phyloP scores from a whole-genome alignment of 2,113 vertebrate species.

The Paratilapia polleni region DNA sequence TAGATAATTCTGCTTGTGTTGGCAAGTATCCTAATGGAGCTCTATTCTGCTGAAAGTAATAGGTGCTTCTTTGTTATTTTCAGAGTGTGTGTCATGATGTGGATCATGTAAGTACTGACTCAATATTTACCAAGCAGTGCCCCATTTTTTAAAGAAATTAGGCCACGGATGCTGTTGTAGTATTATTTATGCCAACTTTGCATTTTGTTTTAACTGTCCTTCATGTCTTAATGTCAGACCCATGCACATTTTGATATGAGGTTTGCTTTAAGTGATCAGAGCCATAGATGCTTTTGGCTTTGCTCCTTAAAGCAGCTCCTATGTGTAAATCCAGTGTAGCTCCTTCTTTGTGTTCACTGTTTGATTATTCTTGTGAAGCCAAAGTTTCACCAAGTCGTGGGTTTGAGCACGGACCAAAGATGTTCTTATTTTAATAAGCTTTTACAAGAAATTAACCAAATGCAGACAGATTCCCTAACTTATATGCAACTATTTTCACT shows the following conservation, averaged over 20 bases:
- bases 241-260: slow-evolving; percentile 37
- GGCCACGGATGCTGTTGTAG: slow-evolving; percentile 47
- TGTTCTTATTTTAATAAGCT: slow-evolving; percentile 51
- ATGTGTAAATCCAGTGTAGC: slow-evolving; percentile 62
- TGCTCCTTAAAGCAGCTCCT: slow-evolving; percentile 39
- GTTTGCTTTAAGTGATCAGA: slow-evolving; percentile 41
- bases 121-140: slow-evolving; percentile 6
- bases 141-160: slow-evolving; percentile 38
- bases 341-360: slow-evolving; percentile 46
- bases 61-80: slow-evolving; percentile 62
- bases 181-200: slow-evolving; percentile 59
- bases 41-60: slow-evolving; percentile 50
- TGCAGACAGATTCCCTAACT: slow-evolving; percentile 28
- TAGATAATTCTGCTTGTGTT: slow-evolving; percentile 45
- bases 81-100: slow-evolving; percentile 6
- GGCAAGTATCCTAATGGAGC: slow-evolving; percentile 44
- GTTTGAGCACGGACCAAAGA: slow-evolving; percentile 78
- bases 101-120: slow-evolving; percentile 22
- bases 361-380: slow-evolving; percentile 50
- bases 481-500: slow-evolving; percentile 16
- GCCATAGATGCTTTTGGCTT: slow-evolving; percentile 26
- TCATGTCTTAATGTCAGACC: slow-evolving; percentile 65
- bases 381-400: slow-evolving; percentile 60
- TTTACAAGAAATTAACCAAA: slow-evolving; percentile 55
- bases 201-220: slow-evolving; percentile 26